Conservation (phyloP, 2,888 invertebrate genomes). For the Amblyteles armatorius region DNA sequence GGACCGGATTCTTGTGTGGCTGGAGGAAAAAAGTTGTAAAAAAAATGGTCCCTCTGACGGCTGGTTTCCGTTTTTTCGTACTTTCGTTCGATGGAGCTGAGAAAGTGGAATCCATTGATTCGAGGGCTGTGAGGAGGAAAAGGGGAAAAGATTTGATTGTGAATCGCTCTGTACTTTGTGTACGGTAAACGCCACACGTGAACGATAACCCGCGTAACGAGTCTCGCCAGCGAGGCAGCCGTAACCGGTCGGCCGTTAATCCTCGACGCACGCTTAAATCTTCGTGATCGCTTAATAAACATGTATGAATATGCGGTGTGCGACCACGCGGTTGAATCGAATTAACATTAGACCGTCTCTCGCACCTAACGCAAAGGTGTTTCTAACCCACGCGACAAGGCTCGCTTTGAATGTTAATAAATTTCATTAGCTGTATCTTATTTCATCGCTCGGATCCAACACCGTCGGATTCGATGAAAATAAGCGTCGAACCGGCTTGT, state of each 20-base stretch:
- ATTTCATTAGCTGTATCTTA: neutral
- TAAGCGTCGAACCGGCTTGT: neutral
- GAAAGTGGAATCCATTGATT: neutral
- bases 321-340: constrained; percentile 48
- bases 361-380: neutral
- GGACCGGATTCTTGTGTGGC: too few relatives aligned
- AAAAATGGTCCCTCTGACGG: neutral
- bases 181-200: constrained; percentile 24
- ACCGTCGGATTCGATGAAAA: neutral
- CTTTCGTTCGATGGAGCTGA: neutral
- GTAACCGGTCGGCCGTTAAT: constrained; percentile 60
- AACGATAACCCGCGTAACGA: constrained; percentile 61
- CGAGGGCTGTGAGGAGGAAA: neutral
- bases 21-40: too few relatives aligned
- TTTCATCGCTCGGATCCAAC: constrained; percentile 2
- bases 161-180: constrained; percentile 45
- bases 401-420: constrained; percentile 14
- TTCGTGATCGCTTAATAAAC: constrained; percentile 65
- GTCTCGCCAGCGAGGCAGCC: constrained; percentile 38
- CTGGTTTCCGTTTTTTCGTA: neutral
- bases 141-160: constrained; percentile 1
- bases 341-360: constrained; percentile 49
- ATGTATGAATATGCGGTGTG: constrained; percentile 38
- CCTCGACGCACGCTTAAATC: constrained; percentile 61
- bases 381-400: constrained; percentile 28